Base-by-base conservation (phyloP, 2,113 vertebrate species). In the Piliocolobus tephrosceles region DNA sequence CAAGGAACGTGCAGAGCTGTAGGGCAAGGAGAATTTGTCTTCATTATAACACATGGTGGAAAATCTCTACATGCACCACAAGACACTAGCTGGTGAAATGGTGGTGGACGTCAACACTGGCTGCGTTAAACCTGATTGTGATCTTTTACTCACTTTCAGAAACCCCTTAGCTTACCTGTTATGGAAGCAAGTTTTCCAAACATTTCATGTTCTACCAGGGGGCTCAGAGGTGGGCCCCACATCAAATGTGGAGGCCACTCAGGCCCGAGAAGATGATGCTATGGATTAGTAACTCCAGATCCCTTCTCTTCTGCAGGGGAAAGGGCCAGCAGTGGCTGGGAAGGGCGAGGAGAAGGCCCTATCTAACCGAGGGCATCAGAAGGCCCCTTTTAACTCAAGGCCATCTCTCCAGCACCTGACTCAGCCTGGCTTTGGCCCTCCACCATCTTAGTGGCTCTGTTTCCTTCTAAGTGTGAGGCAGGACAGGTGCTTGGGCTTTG, bases 241-340 rank as follows among this genome's bases (percentile, higher is more conserved):
- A 4, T 47, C 80, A 23, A 38, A 45, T 12, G 18, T 8, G 8
- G n/a, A 50, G 22, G 25, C 27, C 61, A 32, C 64, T 38, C 35
- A 8, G 2, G 45, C 20, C 70, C 4, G 1, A 18, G 45, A 45
- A 43, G 27, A 20, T 0, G 0, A 27, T 4, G 22, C 25, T 61
- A 30, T 79, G 80, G 7, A 43, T 7, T 40, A 18, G 16, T 30
- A 27, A 43, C 50, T 57, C n/a, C 30, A 16, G 52, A 61, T 27
- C 16, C 57, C 35, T 61, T 91, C 35, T 32, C 45, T 17, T 43
- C 30, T 40, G 70, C 16, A 2, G 22, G 3, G 32, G 52, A 90
- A 83, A 38, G 25, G 30, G 73, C 50, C 4, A 8, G 23, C 5
- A 10, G 61, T 23, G 57, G 20, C 79, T n/a, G 27, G 70, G 76